phyloP scores from a whole-genome alignment of 2,888 invertebrate species.

The Leptopilina drosophilae region DNA sequence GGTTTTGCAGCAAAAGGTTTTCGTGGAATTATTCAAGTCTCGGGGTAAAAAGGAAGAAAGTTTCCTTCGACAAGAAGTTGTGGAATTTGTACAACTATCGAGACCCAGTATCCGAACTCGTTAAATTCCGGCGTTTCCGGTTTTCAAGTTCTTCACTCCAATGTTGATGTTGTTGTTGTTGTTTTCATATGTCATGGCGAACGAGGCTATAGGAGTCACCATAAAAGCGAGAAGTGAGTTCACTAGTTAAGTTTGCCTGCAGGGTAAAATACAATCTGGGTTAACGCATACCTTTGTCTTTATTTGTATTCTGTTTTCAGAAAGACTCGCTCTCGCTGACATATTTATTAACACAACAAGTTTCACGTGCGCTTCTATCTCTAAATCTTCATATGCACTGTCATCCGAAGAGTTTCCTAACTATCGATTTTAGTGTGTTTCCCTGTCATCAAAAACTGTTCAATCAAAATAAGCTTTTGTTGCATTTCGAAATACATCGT shows the following conservation, averaged over 20 bases:
- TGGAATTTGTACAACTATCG: constrained; percentile 13
- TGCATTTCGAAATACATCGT: too few relatives aligned
- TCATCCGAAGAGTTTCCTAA: too few relatives aligned
- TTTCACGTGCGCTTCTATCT: constrained; percentile 5
- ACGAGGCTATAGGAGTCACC: constrained; percentile 54
- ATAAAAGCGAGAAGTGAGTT: constrained; percentile 48
- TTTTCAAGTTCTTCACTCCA: constrained; percentile 50
- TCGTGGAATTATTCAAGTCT: neutral
- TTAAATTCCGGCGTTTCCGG: constrained; percentile 50
- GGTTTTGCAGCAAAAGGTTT: neutral
- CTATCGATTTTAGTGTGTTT: too few relatives aligned
- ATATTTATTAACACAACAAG: constrained; percentile 36
- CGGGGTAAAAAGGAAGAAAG: constrained; percentile 17
- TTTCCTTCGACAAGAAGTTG: neutral
- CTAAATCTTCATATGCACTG: too few relatives aligned
- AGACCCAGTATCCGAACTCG: constrained; percentile 22
- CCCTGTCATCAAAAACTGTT: too few relatives aligned
- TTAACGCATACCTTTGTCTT: constrained; percentile 58
- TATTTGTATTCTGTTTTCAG: constrained; percentile 30
- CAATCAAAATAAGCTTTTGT: too few relatives aligned
- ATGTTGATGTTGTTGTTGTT: constrained; percentile 49
- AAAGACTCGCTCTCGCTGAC: constrained; percentile 34
- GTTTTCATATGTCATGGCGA: constrained; percentile 61
- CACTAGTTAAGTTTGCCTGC: constrained; percentile 30
- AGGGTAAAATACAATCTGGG: constrained; percentile 52